These are phyloP conservation scores for Nephrotoma appendiculata DNA, from an alignment of 2,888 invertebrate species.

Conservation along the genomic window DNA sequence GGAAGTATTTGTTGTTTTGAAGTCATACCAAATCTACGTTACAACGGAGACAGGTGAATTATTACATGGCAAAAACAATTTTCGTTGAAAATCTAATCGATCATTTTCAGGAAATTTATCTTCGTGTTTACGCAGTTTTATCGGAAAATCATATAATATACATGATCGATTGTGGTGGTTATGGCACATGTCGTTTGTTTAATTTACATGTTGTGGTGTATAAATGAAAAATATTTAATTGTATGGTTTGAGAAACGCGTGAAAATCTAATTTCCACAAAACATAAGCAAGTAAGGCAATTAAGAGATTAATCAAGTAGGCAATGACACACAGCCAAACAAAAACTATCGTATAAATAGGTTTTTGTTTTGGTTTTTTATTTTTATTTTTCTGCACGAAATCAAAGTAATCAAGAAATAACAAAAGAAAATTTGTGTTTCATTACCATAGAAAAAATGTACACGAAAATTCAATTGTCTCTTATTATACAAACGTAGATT, in stretches of 20 bases:
- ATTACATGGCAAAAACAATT: background rate
- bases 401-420: background rate
- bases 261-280: too few species aligned
- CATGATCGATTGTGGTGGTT: too few species aligned
- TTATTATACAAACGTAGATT: too few species aligned
- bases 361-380: background rate
- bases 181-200: too few species aligned
- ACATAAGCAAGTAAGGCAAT: too few species aligned
- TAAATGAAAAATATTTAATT: too few species aligned
- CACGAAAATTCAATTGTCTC: background rate
- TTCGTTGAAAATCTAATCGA: background rate
- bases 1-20: background rate
- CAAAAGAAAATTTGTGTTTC: background rate
- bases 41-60: background rate
- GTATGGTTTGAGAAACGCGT: too few species aligned
- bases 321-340: background rate
- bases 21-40: background rate
- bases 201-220: too few species aligned
- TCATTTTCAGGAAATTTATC: background rate
- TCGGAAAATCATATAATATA: background rate
- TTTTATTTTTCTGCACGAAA: background rate
- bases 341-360: background rate
- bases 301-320: background rate
- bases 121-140: background rate
- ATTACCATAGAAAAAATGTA: background rate